Percentiles rank a stretch among this genome's conserved stretches.
phyloP scores from a whole-genome alignment of 2,888 invertebrate species.

The Hetaerina titia region DNA sequence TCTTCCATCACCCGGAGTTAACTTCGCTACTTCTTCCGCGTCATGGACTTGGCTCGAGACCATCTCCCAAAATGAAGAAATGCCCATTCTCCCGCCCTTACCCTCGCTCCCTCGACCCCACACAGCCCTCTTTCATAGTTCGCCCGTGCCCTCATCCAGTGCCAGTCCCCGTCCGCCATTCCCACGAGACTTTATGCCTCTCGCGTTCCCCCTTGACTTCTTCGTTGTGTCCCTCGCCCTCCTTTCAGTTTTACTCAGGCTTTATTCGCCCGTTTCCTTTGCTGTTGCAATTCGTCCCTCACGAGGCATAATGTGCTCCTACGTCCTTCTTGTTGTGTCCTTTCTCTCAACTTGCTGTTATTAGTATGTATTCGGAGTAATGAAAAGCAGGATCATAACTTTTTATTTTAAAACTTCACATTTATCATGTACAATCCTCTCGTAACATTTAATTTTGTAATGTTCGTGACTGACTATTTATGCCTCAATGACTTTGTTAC shows the following conservation, averaged over 20 bases:
- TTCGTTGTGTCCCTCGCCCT: neutral
- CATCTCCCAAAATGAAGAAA: conserved; percentile 59
- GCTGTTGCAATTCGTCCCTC: neutral
- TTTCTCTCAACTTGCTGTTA: neutral
- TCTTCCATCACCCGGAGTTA: conserved; percentile 29
- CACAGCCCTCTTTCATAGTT: neutral
- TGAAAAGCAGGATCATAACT: too few relatives aligned
- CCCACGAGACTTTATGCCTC: neutral
- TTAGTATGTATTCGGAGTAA: too few relatives aligned
- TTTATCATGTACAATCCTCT: too few relatives aligned
- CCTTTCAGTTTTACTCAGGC: neutral
- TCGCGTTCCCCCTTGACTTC: neutral
- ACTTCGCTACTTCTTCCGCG: conserved; percentile 16
- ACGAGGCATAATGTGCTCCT: neutral
- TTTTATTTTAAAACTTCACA: too few relatives aligned
- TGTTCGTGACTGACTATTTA: too few relatives aligned
- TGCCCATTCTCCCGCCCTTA: neutral
- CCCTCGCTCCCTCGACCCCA: neutral
- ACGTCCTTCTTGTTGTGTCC: neutral
- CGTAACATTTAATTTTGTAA: too few relatives aligned
- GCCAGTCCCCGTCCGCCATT: neutral
- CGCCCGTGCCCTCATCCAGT: neutral
- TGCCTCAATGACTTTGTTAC: too few relatives aligned
- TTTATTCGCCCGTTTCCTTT: neutral
- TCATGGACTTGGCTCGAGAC: conserved; percentile 41